Base-by-base conservation (phyloP, 1,140 invertebrate genomes). In the Pseudomyrmex gracilis region DNA sequence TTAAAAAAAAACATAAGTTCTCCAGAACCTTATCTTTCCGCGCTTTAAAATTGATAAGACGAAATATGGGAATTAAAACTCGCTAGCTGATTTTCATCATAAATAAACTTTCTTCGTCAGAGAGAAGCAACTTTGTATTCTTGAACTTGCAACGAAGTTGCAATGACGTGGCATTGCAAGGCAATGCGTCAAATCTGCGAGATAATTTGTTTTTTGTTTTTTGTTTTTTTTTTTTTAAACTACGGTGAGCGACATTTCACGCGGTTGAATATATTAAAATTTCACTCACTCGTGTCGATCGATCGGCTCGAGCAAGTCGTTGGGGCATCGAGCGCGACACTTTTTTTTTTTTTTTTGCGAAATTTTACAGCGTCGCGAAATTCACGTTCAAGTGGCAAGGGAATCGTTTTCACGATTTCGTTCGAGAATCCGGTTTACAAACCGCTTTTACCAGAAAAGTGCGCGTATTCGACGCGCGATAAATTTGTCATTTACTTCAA, bases 371-470 rank as follows among this genome's bases (percentile, higher is more conserved):
- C 55, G 13, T 57, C 17, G 17, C 15, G 7, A 57, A 34, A 78
- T 80, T 78, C 17, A 77, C 15, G 63, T 67, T 78, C 76, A 70
- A 80, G 43, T 24, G 17, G 43, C 51, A 47, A 70, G 2, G 43
- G 0, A 9, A 70, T 70, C 58, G 70, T 58, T 58, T 67, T 4
- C 43, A 0, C 13, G 43, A 77, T 49, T 68, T 70, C 64, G 53
- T 51, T 58, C 20, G 12, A 34, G 34, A 68, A 80, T 70, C 53
- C 64, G 51, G 43, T 70, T 80, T 70, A 17, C 2, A 55, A 77
- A 67, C 17, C 51, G 12, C 49, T 9, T 76, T 10, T 53, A 15
- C 22, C 13, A 13, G 2, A 53, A 64, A 15, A 12, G 17, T 57
- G 17, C 51, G 17, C 51, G 51, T 51, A 13, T 43, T 67, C 24